A percentile compares a stretch with the other conserved stretches of the same genome.
Evolutionary conservation across 2,888 invertebrate species (phyloP).

Genomic region (Eilema caniola): DNA sequence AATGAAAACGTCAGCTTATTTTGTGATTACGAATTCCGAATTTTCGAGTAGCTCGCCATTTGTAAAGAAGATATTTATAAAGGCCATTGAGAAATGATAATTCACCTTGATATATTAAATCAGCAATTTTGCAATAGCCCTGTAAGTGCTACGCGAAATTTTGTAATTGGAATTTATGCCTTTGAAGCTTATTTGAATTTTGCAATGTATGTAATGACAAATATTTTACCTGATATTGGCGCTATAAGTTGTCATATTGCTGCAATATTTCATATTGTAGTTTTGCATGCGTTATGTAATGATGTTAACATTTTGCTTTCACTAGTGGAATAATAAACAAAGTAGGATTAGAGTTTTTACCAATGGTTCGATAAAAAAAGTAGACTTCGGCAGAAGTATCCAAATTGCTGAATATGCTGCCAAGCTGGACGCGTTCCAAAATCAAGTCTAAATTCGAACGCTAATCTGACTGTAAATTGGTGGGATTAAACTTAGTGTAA

Average conservation of each 20-base stretch:
- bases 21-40: slow-evolving; percentile 44
- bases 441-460: slow-evolving; percentile 62
- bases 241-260: slow-evolving; percentile 24
- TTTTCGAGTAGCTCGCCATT: slow-evolving; percentile 32
- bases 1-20: slow-evolving; percentile 51
- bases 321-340: slow-evolving; percentile 39
- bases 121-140: slow-evolving; percentile 40
- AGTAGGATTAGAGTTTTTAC: slow-evolving; percentile 53
- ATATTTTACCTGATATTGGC: slow-evolving; percentile 40
- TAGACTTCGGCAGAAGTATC: slow-evolving; percentile 56
- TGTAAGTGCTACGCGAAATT: slow-evolving; percentile 38
- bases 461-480: slow-evolving; percentile 69
- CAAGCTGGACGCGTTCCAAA: slow-evolving; percentile 71
- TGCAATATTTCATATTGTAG: slow-evolving; percentile 11
- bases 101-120: slow-evolving; percentile 45
- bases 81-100: slow-evolving; percentile 41
- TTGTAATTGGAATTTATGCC: slow-evolving; percentile 40
- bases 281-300: too few relatives aligned
- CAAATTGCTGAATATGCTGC: slow-evolving; percentile 69
- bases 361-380: slow-evolving; percentile 66
- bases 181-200: slow-evolving; percentile 41
- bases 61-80: slow-evolving; percentile 38
- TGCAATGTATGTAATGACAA: slow-evolving; percentile 36
- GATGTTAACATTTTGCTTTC: slow-evolving; percentile 2
- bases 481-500: slow-evolving; percentile 65